A percentile compares a stretch with the other conserved stretches of the same genome.
Evolutionary conservation across 2,888 invertebrate genomes (phyloP).

Genomic region (Anorthoa munda): DNA sequence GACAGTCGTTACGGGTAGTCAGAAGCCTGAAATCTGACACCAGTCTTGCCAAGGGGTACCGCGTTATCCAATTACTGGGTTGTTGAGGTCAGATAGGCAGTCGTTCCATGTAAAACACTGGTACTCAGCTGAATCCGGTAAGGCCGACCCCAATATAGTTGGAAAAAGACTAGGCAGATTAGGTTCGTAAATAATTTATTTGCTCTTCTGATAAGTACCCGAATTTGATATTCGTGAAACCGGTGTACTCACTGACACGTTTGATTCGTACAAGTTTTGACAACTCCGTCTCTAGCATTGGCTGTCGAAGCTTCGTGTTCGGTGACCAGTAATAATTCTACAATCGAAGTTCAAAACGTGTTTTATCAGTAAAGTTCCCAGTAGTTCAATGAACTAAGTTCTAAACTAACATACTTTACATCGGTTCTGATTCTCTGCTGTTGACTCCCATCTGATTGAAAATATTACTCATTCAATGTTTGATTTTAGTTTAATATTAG

Average conservation of each 20-base stretch:
- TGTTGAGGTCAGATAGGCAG: no score
- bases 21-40: no score
- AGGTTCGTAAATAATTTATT: no score
- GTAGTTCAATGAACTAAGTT: slow-evolving; percentile 17
- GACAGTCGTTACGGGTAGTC: no score
- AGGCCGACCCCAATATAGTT: no score
- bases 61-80: no score
- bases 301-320: not conserved
- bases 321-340: not conserved
- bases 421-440: not conserved
- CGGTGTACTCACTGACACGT: not conserved
- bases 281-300: not conserved
- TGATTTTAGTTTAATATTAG: slow-evolving; percentile 8
- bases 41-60: no score
- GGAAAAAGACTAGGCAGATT: no score
- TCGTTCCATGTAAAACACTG: no score
- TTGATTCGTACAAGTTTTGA: not conserved
- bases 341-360: slow-evolving; percentile 15
- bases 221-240: not conserved
- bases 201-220: no score
- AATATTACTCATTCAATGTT: slow-evolving; percentile 7
- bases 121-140: no score
- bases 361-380: slow-evolving; percentile 17
- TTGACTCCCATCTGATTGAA: slow-evolving; percentile 19
- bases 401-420: slow-evolving; percentile 11